These are phyloP conservation scores for Zonitis immaculata DNA, from an alignment of 2,888 invertebrate genomes.

Conservation along the genomic window DNA sequence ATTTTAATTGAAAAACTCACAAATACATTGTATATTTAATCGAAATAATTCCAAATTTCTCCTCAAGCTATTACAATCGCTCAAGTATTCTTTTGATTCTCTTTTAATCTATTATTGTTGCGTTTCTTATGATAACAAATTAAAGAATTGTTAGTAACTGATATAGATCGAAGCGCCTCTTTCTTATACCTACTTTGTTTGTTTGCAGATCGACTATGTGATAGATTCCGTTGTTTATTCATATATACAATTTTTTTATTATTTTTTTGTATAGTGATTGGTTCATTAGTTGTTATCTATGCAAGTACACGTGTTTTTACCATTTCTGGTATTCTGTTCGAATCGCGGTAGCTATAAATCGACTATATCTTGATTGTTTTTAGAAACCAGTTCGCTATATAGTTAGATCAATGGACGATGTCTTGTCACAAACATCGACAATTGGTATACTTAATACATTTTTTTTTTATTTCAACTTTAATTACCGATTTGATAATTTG, in stretches of 20 bases:
- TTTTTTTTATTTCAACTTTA: too few species aligned
- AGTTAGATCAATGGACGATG: constrained; percentile 34
- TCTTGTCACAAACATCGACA: too few species aligned
- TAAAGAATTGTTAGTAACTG: neutral
- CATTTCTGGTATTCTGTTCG: constrained; percentile 41
- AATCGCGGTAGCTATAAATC: constrained; percentile 40
- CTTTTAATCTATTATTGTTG: neutral
- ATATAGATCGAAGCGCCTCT: constrained; percentile 1
- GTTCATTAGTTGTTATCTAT: constrained; percentile 45
- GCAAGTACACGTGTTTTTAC: constrained; percentile 46
- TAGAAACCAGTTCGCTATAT: constrained; percentile 40
- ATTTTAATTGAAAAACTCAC: too few species aligned
- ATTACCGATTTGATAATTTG: too few species aligned
- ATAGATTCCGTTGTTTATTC: constrained; percentile 32
- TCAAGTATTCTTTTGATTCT: neutral
- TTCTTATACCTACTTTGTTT: constrained; percentile 18
- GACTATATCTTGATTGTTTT: constrained; percentile 41
- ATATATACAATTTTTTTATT: neutral
- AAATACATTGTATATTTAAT: too few species aligned
- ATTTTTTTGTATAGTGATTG: constrained; percentile 37
- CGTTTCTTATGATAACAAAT: neutral
- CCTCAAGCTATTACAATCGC: too few species aligned
- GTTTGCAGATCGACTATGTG: constrained; percentile 18
- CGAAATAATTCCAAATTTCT: too few species aligned
- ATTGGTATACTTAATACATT: too few species aligned